These are phyloP conservation scores for Sibirionetta formosa DNA, from an alignment of 2,797 vertebrate species.

Conservation along the genomic window DNA sequence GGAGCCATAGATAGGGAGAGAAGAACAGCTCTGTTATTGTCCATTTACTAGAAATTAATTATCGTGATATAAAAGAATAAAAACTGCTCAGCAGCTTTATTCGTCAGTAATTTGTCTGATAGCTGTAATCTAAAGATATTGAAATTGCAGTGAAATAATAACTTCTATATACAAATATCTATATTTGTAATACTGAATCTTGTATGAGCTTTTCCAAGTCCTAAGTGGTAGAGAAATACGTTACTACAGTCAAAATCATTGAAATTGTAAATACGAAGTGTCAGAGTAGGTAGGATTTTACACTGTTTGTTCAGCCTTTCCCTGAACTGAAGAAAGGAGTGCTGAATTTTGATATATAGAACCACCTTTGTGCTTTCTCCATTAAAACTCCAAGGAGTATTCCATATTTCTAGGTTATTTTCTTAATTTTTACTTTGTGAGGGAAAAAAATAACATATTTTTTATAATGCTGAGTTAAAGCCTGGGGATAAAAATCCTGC, in stretches of 20 bases:
- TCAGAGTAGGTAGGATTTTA: neutral
- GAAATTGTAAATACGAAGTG: neutral
- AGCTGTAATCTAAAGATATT: neutral
- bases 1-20: neutral
- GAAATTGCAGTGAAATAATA: neutral
- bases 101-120: neutral
- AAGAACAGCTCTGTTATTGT: conserved; percentile 33
- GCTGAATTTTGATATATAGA: neutral
- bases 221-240: neutral
- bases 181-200: neutral
- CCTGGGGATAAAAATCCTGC: neutral
- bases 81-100: neutral
- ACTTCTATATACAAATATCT: neutral
- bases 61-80: neutral
- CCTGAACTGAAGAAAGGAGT: neutral
- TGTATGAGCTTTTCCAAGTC: neutral
- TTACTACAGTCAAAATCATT: neutral
- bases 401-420: neutral
- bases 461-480: neutral
- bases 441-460: accelerated
- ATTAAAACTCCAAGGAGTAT: neutral
- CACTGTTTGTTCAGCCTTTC: neutral
- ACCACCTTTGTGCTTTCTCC: neutral
- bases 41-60: neutral
- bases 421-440: neutral